phyloP scores from a whole-genome alignment of 2,113 vertebrate species.

The Arizona elegans region DNA sequence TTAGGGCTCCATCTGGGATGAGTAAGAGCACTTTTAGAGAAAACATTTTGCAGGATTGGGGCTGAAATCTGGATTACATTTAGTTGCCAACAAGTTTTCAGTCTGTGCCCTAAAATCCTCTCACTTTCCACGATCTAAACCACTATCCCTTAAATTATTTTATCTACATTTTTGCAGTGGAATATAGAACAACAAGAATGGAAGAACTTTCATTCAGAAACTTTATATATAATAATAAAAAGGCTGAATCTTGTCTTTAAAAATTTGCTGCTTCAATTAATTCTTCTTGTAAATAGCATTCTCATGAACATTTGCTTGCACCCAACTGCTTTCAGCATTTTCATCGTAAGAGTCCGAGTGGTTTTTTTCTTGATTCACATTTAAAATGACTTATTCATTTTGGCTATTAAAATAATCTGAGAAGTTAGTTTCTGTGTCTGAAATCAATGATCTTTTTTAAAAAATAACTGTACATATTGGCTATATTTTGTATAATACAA shows the following conservation, averaged over 20 bases:
- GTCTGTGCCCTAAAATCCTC: background rate
- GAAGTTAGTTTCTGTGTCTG: constrained; percentile 30
- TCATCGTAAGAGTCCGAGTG: constrained; percentile 38
- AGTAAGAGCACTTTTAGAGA: constrained; percentile 18
- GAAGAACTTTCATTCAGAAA: background rate
- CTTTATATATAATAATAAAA: background rate
- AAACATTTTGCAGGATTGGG: background rate
- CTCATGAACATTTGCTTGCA: constrained; percentile 36
- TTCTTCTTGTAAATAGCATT: constrained; percentile 40
- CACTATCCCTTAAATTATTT: background rate
- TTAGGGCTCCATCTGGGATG: constrained; percentile 9
- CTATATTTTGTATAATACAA: constrained; percentile 4
- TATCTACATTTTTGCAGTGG: background rate
- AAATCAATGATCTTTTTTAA: constrained; percentile 15
- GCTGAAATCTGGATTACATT: background rate
- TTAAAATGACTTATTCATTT: constrained; percentile 50
- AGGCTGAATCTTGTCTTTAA: background rate
- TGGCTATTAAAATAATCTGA: constrained; percentile 41
- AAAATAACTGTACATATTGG: background rate
- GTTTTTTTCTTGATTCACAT: constrained; percentile 8
- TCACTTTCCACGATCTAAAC: background rate
- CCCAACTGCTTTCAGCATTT: constrained; percentile 25
- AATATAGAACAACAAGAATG: background rate
- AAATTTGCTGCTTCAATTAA: constrained; percentile 46
- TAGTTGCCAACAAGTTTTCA: background rate